These are phyloP conservation scores for Pseudeuparius sepicola DNA, from an alignment of 2,888 invertebrate species.

Conservation along the genomic window DNA sequence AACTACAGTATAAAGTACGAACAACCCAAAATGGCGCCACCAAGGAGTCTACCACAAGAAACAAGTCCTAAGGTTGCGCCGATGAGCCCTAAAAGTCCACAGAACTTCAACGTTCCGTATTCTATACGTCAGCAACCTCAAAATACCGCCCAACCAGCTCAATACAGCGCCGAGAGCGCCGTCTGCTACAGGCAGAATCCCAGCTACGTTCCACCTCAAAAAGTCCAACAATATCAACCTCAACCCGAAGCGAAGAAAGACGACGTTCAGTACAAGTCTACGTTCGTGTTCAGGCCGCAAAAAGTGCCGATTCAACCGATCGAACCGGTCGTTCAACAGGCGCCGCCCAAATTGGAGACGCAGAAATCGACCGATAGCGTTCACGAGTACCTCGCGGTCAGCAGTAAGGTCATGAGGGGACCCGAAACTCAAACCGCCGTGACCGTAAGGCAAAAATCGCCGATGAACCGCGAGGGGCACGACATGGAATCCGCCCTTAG, in stretches of 20 bases:
- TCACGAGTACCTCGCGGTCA: conserved; percentile 49
- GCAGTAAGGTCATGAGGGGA: conserved; percentile 63
- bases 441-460: conserved; percentile 44
- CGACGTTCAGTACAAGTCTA: conserved; percentile 26
- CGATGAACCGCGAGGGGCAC: conserved; percentile 48
- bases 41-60: neutral
- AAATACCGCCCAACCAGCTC: neutral
- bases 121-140: neutral
- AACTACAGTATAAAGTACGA: conserved; percentile 20
- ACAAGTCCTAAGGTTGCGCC: too few species aligned
- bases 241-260: conserved; percentile 17
- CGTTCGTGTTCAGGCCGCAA: conserved; percentile 25
- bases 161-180: neutral
- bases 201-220: neutral
- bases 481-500: conserved; percentile 45
- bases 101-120: too few species aligned
- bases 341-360: conserved; percentile 27
- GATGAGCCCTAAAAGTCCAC: too few species aligned
- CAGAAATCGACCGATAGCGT: conserved; percentile 34
- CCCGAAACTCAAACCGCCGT: conserved; percentile 65
- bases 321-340: conserved; percentile 18
- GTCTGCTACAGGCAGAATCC: neutral
- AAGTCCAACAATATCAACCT: conserved; percentile 16
- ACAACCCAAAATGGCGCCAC: conserved; percentile 15
- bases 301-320: conserved; percentile 15